phyloP scores from a whole-genome alignment of 2,113 vertebrate genomes.

The Tachysurus fulvidraco region DNA sequence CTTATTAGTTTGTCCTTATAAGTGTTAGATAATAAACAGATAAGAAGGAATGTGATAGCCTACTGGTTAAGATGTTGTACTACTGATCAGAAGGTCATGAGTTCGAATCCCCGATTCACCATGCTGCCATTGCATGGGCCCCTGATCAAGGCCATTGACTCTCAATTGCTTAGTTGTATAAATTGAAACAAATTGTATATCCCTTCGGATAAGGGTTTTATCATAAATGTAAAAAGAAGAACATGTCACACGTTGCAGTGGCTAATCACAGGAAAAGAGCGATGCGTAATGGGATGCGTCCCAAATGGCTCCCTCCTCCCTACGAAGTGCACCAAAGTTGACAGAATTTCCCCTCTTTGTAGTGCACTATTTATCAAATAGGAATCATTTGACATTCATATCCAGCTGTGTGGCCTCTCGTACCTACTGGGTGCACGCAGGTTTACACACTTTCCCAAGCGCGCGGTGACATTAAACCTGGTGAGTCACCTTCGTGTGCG shows the following conservation, averaged over 20 bases:
- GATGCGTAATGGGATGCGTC: background rate
- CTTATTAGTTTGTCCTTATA: background rate
- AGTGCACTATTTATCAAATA: background rate
- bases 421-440: background rate
- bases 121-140: no score
- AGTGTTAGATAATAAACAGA: no score
- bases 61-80: no score
- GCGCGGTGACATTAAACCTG: background rate
- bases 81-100: no score
- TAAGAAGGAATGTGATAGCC: no score
- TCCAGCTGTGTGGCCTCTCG: background rate
- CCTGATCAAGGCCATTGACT: no score
- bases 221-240: background rate
- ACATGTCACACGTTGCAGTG: background rate
- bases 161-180: no score
- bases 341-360: background rate
- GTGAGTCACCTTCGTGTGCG: conserved; percentile 3
- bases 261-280: background rate
- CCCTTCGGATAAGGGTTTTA: no score
- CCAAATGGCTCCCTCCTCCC: background rate
- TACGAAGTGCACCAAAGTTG: conserved; percentile 4
- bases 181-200: no score
- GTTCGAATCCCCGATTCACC: no score
- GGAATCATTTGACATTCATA: background rate
- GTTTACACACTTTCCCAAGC: background rate